Conservation (phyloP, 35 echinoderm and acorn worm species). For the Lytechinus variegatus region DNA sequence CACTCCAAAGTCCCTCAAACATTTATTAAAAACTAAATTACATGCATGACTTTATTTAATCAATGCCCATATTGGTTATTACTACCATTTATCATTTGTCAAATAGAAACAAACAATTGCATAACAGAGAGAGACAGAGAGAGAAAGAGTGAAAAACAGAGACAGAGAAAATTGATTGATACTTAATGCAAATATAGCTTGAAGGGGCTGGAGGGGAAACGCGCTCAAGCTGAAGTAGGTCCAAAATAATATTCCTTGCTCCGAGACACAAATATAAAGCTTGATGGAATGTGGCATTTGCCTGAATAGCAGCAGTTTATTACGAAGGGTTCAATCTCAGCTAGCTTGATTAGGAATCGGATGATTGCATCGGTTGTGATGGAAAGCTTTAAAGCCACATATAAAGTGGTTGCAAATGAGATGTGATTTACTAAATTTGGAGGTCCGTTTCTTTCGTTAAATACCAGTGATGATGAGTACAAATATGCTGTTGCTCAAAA, state of each 20-base stretch:
- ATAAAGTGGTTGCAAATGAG: neutral
- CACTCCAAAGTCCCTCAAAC: no score
- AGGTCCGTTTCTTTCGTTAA: neutral
- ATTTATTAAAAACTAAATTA: no score
- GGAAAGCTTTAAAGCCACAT: neutral
- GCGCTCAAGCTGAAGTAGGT: constrained; percentile 3
- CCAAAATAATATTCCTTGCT: neutral
- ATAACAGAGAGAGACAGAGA: neutral
- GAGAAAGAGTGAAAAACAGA: neutral
- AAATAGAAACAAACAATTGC: neutral
- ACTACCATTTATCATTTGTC: neutral
- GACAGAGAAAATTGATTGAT: neutral
- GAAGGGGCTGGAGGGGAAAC: neutral
- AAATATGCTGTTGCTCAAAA: no score
- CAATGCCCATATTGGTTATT: neutral
- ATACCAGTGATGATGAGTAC: no score
- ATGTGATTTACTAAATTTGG: neutral
- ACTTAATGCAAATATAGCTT: neutral
- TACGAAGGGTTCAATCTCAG: constrained; percentile 8
- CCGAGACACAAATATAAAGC: neutral
- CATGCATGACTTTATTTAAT: neutral
- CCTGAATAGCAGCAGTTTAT: constrained; percentile 8
- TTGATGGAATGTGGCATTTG: constrained; percentile 44
- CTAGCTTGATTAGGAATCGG: neutral
- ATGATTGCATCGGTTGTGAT: neutral